Evolutionary conservation across 2,888 invertebrate genomes (phyloP), one percentile per base, ranked within the genome.

Genomic region (Didymodactylos carnosus): DNA sequence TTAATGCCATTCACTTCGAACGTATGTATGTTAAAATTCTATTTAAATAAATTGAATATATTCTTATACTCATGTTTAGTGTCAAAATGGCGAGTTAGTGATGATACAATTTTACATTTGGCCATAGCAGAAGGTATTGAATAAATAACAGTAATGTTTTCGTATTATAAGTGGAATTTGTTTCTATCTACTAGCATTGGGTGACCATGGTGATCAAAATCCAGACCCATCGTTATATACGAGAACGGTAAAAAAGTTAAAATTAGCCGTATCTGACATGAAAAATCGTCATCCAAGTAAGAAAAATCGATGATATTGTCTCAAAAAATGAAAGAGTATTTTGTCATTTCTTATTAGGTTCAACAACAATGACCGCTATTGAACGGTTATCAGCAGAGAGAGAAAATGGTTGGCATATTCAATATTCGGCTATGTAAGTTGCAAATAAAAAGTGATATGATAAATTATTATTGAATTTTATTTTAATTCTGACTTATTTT

Each of bases 31-130:
- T 49, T 16, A n/a, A 23, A 14, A 5, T 39, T 49, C 5, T 29
- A 3, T 10, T 16, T n/a, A 8, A n/a, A 10, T 46, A n/a, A 46
- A 46, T 70, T 7, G 25, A 10, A 3, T 19, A 70, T 16, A n/a
- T 27, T 40, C 11, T 13, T 62, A 14, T 19, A 25, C 53, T 72
- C 0, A 39, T 25, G 75, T 76, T 27, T 76, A 78, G 76, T 70
- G 10, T 76, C 77, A 70, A 27, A 77, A 0, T 82, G 81, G 81
- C 77, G 75, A n/a, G 80, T 82, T 2, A 82, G 82, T 78, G 82
- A 82, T 77, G 82, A 82, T 72, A 82, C 82, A 7, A 80, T 82
- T 6, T 80, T 82, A 80, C 81, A 82, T 77, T 73, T 82, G 11
- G 82, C 82, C 13, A 81, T 80, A 35, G 82, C 80, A 11, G 80